These are phyloP conservation scores for Rousettus madagascariensis DNA, from an alignment of 2,797 vertebrate genomes.

Conservation along the genomic window DNA sequence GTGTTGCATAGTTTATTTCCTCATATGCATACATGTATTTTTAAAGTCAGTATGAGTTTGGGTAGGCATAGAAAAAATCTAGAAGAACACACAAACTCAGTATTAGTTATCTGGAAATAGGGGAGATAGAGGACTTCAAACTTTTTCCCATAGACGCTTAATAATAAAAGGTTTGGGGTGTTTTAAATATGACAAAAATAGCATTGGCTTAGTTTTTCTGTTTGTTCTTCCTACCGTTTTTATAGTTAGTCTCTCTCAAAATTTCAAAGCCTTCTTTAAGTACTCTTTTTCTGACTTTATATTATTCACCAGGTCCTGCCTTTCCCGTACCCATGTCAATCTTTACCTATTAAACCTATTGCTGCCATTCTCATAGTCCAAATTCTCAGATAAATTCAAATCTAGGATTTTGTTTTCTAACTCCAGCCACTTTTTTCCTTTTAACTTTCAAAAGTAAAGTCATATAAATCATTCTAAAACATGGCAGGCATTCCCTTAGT, in stretches of 20 bases:
- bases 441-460: not conserved
- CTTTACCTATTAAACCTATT: not conserved
- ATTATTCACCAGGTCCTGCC: not conserved
- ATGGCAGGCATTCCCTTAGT: not conserved
- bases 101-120: not conserved
- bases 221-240: not conserved
- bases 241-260: not conserved
- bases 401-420: not conserved
- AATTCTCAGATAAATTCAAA: slow-evolving; percentile 12
- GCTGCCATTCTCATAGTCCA: not conserved
- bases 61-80: not conserved
- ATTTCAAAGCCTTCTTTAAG: not conserved
- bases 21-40: not conserved
- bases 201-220: not conserved
- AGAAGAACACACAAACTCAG: not conserved
- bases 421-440: not conserved
- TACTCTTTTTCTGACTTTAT: not conserved
- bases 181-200: slow-evolving; percentile 31
- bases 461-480: not conserved
- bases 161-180: not conserved
- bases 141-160: not conserved
- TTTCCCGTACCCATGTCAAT: not conserved
- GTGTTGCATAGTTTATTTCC: not conserved
- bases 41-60: not conserved
- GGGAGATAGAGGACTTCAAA: not conserved